Evolutionary conservation across 2,888 invertebrate genomes (phyloP).

Genomic region (Ennomos quercinarius): DNA sequence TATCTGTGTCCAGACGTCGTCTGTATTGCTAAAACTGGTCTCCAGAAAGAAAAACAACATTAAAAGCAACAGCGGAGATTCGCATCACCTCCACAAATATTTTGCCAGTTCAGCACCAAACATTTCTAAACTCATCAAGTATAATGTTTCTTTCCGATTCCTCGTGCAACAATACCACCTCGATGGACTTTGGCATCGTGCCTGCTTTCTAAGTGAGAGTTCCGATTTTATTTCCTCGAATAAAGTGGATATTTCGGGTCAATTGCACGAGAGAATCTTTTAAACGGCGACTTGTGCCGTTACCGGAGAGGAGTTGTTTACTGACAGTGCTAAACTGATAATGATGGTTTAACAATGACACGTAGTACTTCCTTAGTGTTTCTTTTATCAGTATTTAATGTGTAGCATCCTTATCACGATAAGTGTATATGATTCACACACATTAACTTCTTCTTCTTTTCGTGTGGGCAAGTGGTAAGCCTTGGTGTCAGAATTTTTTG

Average conservation of each 20-base stretch:
- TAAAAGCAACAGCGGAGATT: slow-evolving; percentile 20
- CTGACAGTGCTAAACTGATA: slow-evolving; percentile 31
- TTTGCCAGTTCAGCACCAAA: slow-evolving; percentile 33
- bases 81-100: slow-evolving; percentile 33
- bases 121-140: slow-evolving; percentile 43
- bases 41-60: slow-evolving; percentile 29
- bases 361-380: too few relatives aligned
- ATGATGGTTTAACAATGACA: background rate
- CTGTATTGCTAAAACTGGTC: slow-evolving; percentile 11
- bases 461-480: too few relatives aligned
- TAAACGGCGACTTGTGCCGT: slow-evolving; percentile 38
- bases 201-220: slow-evolving; percentile 44
- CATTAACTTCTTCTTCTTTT: too few relatives aligned
- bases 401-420: too few relatives aligned
- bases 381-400: too few relatives aligned
- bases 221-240: slow-evolving; percentile 45
- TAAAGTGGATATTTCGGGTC: slow-evolving; percentile 45
- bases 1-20: slow-evolving; percentile 9
- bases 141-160: slow-evolving; percentile 40
- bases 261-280: slow-evolving; percentile 44
- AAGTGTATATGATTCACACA: too few relatives aligned
- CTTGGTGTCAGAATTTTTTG: too few relatives aligned
- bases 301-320: slow-evolving; percentile 34
- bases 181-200: slow-evolving; percentile 43
- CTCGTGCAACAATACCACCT: slow-evolving; percentile 37